Percentiles rank a stretch among this genome's conserved stretches.
Evolutionary conservation across 2,888 invertebrate genomes (phyloP).

Genomic region (Andrena camellia): DNA sequence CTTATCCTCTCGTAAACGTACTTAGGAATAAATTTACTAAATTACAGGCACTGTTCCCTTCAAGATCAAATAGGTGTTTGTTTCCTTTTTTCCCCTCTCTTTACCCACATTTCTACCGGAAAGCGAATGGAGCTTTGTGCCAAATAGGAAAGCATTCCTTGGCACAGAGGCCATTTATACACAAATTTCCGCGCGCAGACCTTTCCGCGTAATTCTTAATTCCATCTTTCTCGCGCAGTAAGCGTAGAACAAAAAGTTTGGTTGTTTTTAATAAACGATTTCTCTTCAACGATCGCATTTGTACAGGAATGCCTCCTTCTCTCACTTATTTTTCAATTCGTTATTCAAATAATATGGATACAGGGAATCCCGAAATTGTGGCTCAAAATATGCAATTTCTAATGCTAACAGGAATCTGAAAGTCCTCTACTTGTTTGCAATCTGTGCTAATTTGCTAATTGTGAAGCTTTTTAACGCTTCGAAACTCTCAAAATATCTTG

Average conservation of each 20-base stretch:
- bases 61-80: constrained; percentile 56
- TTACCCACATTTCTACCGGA: constrained; percentile 47
- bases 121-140: constrained; percentile 56
- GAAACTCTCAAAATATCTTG: no score
- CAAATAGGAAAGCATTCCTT: constrained; percentile 47
- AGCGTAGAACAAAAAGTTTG: constrained; percentile 45
- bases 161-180: constrained; percentile 64
- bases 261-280: constrained; percentile 33
- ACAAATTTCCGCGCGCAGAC: constrained; percentile 47
- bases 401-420: neutral
- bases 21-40: constrained; percentile 69
- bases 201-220: constrained; percentile 39
- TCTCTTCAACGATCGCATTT: constrained; percentile 34
- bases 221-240: constrained; percentile 41
- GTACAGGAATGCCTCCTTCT: constrained; percentile 48
- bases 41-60: constrained; percentile 76
- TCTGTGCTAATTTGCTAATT: no score
- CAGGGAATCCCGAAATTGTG: neutral
- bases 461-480: no score
- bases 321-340: constrained; percentile 31
- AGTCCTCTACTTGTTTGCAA: neutral
- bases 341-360: constrained; percentile 27
- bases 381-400: neutral
- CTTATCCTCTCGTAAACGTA: constrained; percentile 56
- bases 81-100: neutral